Percentiles rank a stretch among this genome's conserved stretches.
Conservation (phyloP, 2,113 vertebrate genomes). For the Lucifuga dentata region DNA sequence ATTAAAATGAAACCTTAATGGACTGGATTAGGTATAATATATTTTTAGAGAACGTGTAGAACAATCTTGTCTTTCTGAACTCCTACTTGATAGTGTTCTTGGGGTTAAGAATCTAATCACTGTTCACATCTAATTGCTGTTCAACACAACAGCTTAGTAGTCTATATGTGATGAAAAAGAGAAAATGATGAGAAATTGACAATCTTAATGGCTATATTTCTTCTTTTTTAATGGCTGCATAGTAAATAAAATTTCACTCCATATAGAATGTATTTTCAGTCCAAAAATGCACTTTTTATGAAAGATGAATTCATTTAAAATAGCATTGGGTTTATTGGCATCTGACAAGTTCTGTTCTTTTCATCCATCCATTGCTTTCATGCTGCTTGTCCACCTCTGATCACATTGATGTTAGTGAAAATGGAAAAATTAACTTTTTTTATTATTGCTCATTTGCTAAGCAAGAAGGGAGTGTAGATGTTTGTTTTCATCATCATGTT, state of each 20-base stretch:
- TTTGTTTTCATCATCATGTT: conserved; percentile 40
- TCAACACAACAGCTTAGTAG: not conserved
- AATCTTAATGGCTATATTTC: not conserved
- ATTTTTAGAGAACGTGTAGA: conserved; percentile 5
- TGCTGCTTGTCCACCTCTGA: not conserved
- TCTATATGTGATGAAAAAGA: not conserved
- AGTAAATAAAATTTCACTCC: not conserved
- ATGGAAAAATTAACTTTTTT: conserved; percentile 15
- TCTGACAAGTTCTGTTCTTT: conserved; percentile 1
- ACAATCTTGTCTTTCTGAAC: conserved; percentile 11
- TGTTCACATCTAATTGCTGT: too few species aligned
- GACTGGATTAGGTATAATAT: not conserved
- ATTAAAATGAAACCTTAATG: conserved; percentile 33
- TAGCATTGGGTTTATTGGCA: not conserved
- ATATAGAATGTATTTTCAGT: conserved; percentile 12
- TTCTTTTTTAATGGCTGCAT: not conserved
- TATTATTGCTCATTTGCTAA: conserved; percentile 53
- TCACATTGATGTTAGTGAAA: conserved; percentile 3
- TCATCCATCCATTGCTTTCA: conserved; percentile 1
- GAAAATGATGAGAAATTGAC: too few species aligned
- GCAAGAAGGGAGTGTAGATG: conserved; percentile 26
- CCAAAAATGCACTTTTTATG: not conserved
- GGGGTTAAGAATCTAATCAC: conserved; percentile 2
- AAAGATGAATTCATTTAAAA: too few species aligned
- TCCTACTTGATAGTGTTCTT: conserved; percentile 1